Conservation (phyloP, 2,888 invertebrate species). For the Rhyacophila evoluta region DNA sequence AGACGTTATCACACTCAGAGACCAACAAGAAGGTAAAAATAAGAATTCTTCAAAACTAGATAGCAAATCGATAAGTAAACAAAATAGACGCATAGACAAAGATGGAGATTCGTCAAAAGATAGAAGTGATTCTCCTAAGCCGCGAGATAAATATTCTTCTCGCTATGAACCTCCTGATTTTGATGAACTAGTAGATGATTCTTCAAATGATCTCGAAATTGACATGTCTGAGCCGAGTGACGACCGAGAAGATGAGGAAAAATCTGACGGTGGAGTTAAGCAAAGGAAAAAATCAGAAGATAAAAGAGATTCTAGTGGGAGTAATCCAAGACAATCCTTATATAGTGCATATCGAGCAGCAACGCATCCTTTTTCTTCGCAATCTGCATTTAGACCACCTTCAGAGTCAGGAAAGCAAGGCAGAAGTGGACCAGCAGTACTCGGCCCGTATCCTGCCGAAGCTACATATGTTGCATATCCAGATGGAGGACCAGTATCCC, state of each 20-base stretch:
- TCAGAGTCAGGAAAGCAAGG: conserved; percentile 73
- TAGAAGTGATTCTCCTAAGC: conserved; percentile 57
- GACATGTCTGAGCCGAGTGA: conserved; percentile 80
- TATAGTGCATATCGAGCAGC: conserved; percentile 71
- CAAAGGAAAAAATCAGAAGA: conserved; percentile 69
- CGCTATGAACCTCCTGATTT: conserved; percentile 81
- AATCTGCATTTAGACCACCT: conserved; percentile 85
- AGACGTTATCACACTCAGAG: conserved; percentile 72
- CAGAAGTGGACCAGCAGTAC: conserved; percentile 61
- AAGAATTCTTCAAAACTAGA: conserved; percentile 52
- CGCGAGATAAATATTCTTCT: conserved; percentile 67
- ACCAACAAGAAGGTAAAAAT: conserved; percentile 58
- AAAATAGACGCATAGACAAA: conserved; percentile 59
- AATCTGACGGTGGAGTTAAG: conserved; percentile 68
- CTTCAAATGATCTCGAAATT: conserved; percentile 82
- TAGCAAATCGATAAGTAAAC: conserved; percentile 54
- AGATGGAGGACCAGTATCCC: conserved; percentile 58
- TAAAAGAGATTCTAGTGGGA: conserved; percentile 63
- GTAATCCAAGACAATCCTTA: conserved; percentile 65
- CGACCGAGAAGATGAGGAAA: conserved; percentile 73
- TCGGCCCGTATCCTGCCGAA: conserved; percentile 77
- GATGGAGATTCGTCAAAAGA: conserved; percentile 57
- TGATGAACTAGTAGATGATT: conserved; percentile 82
- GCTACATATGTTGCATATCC: conserved; percentile 82
- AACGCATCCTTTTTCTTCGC: conserved; percentile 77